Base-by-base conservation (phyloP, 2,113 vertebrate genomes). In the Cromileptes altivelis region DNA sequence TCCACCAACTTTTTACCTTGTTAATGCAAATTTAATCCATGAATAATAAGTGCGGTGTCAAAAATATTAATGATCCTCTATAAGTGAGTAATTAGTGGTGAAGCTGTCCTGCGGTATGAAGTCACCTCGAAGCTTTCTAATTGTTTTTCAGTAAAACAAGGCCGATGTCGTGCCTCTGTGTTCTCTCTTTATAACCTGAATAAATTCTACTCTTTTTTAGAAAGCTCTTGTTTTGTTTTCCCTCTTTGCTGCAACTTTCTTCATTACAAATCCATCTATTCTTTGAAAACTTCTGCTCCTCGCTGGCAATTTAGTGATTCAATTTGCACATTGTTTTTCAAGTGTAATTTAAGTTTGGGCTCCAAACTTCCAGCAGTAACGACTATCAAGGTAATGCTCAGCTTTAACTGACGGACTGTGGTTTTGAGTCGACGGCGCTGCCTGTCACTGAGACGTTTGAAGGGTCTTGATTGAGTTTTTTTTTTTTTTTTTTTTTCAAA, bases 1-100 rank as follows among this genome's bases (percentile, higher is more conserved):
- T 86, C 60, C 47, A 11, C 19, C 12, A 12, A 9, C 8, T 65
- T 85, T 80, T 57, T 82, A 73, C 10, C 60, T 79, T 75, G 69
- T 80, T 77, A 61, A 87, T 86, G 82, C 87, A 78, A 85, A 90
- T 87, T 55, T 42, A 73, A 85, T 12, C 77, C 25, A 68, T 82
- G 67, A 81, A 82, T 86, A 81, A 87, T 88, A 73, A 93, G 64
- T 3, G 9, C 14, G 4, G 8, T 78, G 86, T 84, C 70, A 84
- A 61, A 81, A 78, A 81, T 85, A 75, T 90, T 63, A 84, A 87
- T 82, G 70, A 67, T 68, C 57, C 23, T 3, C 11, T 30, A 56
- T 71, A 85, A 89, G 37, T 76, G 71, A 70, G 65, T 81, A 84
- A 90, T 89, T 84, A 40, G 70, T 49, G 47, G 23, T 47, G 55